These are phyloP conservation scores for Gymnocypris eckloni DNA, from an alignment of 2,797 vertebrate genomes.

Conservation along the genomic window DNA sequence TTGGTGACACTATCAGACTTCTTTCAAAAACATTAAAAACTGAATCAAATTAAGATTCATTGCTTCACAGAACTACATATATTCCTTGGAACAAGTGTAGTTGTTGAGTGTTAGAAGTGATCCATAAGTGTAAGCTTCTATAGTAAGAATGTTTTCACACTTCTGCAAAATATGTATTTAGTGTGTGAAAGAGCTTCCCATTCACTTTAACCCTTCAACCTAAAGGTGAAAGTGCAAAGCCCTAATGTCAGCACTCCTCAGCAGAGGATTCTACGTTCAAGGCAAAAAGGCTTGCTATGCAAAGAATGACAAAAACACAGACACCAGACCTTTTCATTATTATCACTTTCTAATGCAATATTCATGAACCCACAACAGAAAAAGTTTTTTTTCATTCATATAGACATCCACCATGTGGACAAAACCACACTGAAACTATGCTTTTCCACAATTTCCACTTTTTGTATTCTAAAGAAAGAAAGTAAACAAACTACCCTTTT, in stretches of 20 bases:
- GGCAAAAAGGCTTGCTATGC: conserved; percentile 1
- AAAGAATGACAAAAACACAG: background rate
- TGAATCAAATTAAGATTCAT: background rate
- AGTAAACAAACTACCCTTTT: background rate
- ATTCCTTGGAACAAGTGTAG: background rate
- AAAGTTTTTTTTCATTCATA: background rate
- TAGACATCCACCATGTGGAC: too few relatives aligned
- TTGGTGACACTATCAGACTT: background rate
- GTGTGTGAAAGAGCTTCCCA: conserved; percentile 58
- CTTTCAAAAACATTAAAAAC: background rate
- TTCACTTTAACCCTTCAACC: conserved; percentile 62
- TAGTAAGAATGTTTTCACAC: background rate
- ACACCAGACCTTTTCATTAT: background rate
- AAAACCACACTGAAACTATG: background rate
- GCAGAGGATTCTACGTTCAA: conserved; percentile 15
- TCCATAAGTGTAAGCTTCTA: background rate
- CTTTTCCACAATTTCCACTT: background rate
- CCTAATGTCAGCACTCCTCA: conserved; percentile 38
- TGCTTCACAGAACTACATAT: background rate
- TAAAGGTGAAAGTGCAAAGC: conserved; percentile 43
- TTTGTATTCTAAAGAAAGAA: background rate
- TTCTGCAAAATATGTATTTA: conserved; percentile 8
- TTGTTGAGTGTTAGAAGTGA: background rate
- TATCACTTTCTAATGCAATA: background rate
- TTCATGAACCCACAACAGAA: background rate